These are phyloP conservation scores for Ctenopoma kingsleyae DNA, from an alignment of 2,797 vertebrate species.

Conservation along the genomic window DNA sequence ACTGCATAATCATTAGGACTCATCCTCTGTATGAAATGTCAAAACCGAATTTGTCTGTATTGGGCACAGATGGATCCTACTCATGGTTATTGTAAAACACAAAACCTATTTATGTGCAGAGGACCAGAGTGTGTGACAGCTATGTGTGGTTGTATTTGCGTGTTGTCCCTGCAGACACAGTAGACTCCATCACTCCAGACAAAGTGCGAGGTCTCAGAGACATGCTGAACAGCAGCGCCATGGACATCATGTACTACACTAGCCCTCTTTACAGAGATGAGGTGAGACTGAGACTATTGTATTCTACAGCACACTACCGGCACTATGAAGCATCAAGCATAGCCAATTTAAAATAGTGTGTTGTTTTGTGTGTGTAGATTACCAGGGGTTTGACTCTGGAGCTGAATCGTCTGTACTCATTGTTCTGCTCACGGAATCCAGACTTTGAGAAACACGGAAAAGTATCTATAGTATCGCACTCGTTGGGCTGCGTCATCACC, in stretches of 20 bases:
- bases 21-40: too few species aligned
- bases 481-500: constrained; percentile 95
- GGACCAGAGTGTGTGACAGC: too few species aligned
- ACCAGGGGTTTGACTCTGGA: constrained; percentile 94
- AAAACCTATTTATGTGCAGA: too few species aligned
- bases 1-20: too few species aligned
- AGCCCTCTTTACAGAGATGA: constrained; percentile 97
- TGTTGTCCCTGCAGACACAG: constrained; percentile 86
- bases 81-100: too few species aligned
- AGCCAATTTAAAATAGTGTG: background rate
- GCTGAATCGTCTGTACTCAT: constrained; percentile 93
- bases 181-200: constrained; percentile 97
- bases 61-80: too few species aligned
- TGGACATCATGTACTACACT: constrained; percentile 99
- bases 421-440: constrained; percentile 95
- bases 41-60: too few species aligned
- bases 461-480: constrained; percentile 97
- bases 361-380: constrained; percentile 82
- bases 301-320: background rate
- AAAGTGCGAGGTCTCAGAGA: constrained; percentile 95
- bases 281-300: constrained; percentile 77
- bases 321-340: background rate
- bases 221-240: constrained; percentile 98
- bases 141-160: background rate
- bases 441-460: constrained; percentile 94